phyloP scores from a whole-genome alignment of 2,113 vertebrate genomes.

The Trematomus loennbergii region DNA sequence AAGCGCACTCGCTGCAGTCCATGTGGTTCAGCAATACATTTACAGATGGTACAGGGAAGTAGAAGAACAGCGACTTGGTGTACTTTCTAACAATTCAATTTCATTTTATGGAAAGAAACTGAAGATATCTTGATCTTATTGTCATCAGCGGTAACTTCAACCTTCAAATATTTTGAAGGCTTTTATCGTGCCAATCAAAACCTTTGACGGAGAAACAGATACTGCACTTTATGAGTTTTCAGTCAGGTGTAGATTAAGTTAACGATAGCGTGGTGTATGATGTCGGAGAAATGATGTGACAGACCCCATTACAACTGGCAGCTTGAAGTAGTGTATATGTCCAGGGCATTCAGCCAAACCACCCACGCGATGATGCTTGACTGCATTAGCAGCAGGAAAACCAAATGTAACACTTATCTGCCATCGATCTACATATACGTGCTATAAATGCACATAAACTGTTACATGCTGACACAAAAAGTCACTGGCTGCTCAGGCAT shows the following conservation, averaged over 20 bases:
- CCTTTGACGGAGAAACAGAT: slow-evolving; percentile 6
- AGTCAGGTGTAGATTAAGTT: slow-evolving; percentile 16
- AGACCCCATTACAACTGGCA: slow-evolving; percentile 33
- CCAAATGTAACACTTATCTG: slow-evolving; percentile 37
- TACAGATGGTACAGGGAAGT: slow-evolving; percentile 38
- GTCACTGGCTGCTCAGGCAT: neutral
- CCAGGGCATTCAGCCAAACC: slow-evolving; percentile 40
- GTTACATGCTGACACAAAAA: slow-evolving; percentile 1
- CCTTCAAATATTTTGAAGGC: slow-evolving; percentile 13
- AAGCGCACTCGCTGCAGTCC: slow-evolving; percentile 3
- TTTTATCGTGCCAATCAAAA: slow-evolving; percentile 14
- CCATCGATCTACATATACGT: neutral
- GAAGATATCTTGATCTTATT: slow-evolving; percentile 28
- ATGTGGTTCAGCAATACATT: slow-evolving; percentile 31
- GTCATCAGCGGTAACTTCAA: neutral
- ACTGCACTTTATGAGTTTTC: neutral
- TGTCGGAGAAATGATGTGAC: slow-evolving; percentile 34
- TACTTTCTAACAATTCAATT: slow-evolving; percentile 38
- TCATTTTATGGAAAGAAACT: slow-evolving; percentile 18
- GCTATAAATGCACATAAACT: slow-evolving; percentile 4
- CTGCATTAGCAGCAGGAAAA: slow-evolving; percentile 27
- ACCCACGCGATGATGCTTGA: slow-evolving; percentile 12
- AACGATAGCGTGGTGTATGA: neutral
- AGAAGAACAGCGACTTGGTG: slow-evolving; percentile 23
- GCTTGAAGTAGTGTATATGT: slow-evolving; percentile 20